Evolutionary conservation across 2,797 vertebrate genomes (phyloP).

Genomic region (Catamblyrhynchus diadema): DNA sequence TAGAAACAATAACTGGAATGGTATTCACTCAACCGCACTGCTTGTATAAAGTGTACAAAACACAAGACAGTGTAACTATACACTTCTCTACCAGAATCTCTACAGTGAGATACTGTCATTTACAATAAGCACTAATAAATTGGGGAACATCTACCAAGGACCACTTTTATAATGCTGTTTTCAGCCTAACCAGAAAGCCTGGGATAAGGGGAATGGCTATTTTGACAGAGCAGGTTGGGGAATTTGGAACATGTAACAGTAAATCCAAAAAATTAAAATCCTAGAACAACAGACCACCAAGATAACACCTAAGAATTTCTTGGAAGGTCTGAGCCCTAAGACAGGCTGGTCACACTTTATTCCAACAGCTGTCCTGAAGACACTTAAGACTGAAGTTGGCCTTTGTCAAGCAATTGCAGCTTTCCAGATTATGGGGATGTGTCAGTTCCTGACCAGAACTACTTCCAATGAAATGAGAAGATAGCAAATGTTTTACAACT

Average conservation of each 20-base stretch:
- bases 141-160: background rate
- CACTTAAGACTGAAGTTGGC: background rate
- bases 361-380: background rate
- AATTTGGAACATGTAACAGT: accelerated
- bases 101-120: background rate
- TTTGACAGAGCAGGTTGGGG: background rate
- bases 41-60: background rate
- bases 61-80: background rate
- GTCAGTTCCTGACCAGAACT: background rate
- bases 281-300: background rate
- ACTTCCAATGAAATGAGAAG: background rate
- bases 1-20: background rate
- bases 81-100: background rate
- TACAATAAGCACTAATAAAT: background rate
- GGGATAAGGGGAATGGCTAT: background rate
- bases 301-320: background rate
- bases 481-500: accelerated
- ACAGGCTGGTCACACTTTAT: background rate
- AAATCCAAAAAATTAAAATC: background rate
- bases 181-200: background rate
- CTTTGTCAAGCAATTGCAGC: background rate
- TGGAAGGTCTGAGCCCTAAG: background rate
- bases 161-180: background rate
- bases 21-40: background rate
- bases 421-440: background rate